Evolutionary conservation across 1,140 invertebrate genomes (phyloP), one percentile per base, ranked within the genome.

Genomic region (Zaprionus nigranus): DNA sequence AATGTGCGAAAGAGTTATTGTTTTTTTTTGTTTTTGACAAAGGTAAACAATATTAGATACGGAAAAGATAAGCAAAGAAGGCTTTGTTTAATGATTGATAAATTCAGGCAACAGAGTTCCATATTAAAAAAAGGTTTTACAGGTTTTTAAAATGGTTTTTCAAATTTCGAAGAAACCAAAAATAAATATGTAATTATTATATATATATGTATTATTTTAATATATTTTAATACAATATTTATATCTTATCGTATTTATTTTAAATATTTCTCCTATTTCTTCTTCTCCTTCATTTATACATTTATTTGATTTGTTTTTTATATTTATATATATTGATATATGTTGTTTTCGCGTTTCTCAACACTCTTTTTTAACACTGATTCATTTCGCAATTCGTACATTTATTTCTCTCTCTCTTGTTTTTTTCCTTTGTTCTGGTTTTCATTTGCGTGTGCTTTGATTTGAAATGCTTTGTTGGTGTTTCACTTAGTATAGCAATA

Each of bases 391-490:
- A 34, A 43, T 65, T 76, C 58, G 9, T 34, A 34, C 49, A 13
- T 22, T 61, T 63, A 54, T 43, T 12, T 51, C 34, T 61, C 38
- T 61, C 30, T 46, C 49, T 38, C 22, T 24, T 51, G 6, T 24
- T 77, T 81, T 81, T 26, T 11, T 80, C 69, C 81, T 87, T 87
- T 90, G 83, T 87, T 87, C 70, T 77, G 51, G 24, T 17, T 63
- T 54, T 59, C 28, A 58, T 49, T 70, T 75, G 40, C 62, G 64
- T 57, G 54, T 70, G 69, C 71, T 61, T 58, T 68, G 77, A 87
- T 87, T 87, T 87, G 81, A 87, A 84, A 84, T 75, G 81, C 83
- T 87, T 87, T 88, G 84, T 87, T 87, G 84, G 73, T 69, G 53
- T 80, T 81, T 61, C 62, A 24, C 70, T 51, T 20, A 51, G 46